Base-by-base conservation (phyloP, 2,797 vertebrate species). In the Enteromius argenteus region DNA sequence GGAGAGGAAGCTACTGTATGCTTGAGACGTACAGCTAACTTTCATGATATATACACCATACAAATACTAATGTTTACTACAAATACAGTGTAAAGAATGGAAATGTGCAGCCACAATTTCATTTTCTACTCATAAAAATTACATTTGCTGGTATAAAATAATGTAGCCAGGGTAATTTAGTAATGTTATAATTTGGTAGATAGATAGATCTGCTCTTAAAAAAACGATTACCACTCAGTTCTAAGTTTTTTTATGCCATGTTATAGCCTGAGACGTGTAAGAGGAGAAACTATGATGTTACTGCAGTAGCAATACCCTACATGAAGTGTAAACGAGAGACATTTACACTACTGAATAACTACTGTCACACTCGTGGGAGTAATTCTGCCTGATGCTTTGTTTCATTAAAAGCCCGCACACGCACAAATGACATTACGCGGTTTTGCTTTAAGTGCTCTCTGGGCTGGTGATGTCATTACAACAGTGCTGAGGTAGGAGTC, bases 401-500 rank as follows among this genome's bases (percentile, higher is more conserved):
- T 35, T 77, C 81, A 87, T 83, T 91, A 90, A 87, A 85, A 88
- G 85, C 85, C 81, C 32, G 27, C 19, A 77, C 80, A 81, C 15
- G 73, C 82, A 83, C 86, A 76, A 87, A 85, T 89, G 35, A 77
- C 87, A 88, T 89, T 86, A 92, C 86, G 87, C 86, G 66, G 68
- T 79, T 71, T 27, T 5, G 60, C 79, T 87, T 78, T 79, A 84
- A 82, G 84, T 85, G 80, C 62, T 76, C 75, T 56, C 66, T 76
- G 15, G 37, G 67, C 79, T 7, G 37, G 51, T 86, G 78, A 86
- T 86, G 79, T 74, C 82, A 64, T 83, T 75, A 80, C 9, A 46
- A 83, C 86, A 71, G 73, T 37, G 84, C 84, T 87, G 87, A 86
- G 69, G 15, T 74, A 51, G 72, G 69, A 71, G 66, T 19, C 82